Base-by-base conservation (phyloP, 1,140 invertebrate genomes). In the Matsumurasca onukii region DNA sequence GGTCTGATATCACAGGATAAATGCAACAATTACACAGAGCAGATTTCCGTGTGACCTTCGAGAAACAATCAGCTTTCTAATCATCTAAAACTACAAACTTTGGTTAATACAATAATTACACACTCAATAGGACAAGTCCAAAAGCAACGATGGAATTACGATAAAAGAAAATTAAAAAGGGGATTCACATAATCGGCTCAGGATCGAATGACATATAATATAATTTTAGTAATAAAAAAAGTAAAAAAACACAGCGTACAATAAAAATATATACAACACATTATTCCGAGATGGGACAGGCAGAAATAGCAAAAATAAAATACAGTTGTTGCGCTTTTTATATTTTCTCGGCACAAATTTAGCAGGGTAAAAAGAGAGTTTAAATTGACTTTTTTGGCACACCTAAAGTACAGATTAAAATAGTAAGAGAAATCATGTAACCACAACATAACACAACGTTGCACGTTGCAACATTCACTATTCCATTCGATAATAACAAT, bases 81-180 rank as follows among this genome's bases (percentile, higher is more conserved):
- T 66, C 45, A 66, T 48, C 52, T 66, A 66, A 66, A 30, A 30
- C 29, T 66, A 66, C 31, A 66, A 48, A 48, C 64, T 66, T 66
- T 66, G 64, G 64, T 66, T 66, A 66, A 66, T 66, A 27, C 29
- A 48, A 66, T 24, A 48, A 22, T 51, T 30, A 66, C 49, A 66
- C 49, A 66, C 48, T 49, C 31, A 24, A 49, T 51, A 66, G n/a
- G 27, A 66, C 39, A 66, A 66, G 24, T 64, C 25, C 29, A 30
- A 66, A 66, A 30, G 29, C 25, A 15, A 48, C 45, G 31, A 61
- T 31, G 30, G 24, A 66, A 51, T 24, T 48, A 25, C 29, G 39
- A 31, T 9, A 39, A 34, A 65, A 34, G 63, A 29, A 25, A 34
- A 24, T 31, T 29, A 29, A 65, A 24, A 39, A 9, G 22, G 39